Conservation (phyloP, 2,113 vertebrate species). For the Trematomus loennbergii region DNA sequence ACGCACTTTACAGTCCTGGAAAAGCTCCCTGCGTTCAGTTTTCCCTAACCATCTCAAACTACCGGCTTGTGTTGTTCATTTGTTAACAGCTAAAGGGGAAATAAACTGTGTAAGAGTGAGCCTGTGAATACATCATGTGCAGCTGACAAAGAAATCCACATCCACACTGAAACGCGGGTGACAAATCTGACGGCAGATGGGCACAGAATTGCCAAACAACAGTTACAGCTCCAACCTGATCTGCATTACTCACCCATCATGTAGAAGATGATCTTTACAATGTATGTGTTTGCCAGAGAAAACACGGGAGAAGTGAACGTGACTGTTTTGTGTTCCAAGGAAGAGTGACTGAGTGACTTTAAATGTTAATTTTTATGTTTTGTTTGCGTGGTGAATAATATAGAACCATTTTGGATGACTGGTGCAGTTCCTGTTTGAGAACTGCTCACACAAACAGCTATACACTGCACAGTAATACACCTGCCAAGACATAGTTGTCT, state of each 20-base stretch:
- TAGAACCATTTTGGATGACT: neutral
- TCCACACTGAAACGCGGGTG: conserved; percentile 4
- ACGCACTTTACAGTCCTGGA: neutral
- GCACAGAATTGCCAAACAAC: conserved; percentile 18
- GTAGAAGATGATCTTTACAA: neutral
- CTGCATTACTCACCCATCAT: conserved; percentile 3
- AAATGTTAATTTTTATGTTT: neutral
- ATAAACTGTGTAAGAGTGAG: neutral
- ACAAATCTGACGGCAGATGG: conserved; percentile 41
- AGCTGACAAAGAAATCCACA: conserved; percentile 18
- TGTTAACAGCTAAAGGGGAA: neutral
- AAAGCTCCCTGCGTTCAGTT: neutral
- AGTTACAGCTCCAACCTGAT: conserved; percentile 35
- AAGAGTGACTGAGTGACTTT: neutral
- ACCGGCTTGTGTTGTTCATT: neutral
- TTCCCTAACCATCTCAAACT: neutral
- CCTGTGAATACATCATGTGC: neutral
- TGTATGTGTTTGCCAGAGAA: neutral
- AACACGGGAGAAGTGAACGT: neutral
- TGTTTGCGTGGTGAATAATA: neutral
- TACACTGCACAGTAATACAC: no score
- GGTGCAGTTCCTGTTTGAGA: no score
- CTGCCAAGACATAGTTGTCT: no score
- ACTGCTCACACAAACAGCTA: no score
- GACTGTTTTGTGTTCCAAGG: neutral